Conservation (phyloP, 2,113 vertebrate species). For the Oriolus oriolus region DNA sequence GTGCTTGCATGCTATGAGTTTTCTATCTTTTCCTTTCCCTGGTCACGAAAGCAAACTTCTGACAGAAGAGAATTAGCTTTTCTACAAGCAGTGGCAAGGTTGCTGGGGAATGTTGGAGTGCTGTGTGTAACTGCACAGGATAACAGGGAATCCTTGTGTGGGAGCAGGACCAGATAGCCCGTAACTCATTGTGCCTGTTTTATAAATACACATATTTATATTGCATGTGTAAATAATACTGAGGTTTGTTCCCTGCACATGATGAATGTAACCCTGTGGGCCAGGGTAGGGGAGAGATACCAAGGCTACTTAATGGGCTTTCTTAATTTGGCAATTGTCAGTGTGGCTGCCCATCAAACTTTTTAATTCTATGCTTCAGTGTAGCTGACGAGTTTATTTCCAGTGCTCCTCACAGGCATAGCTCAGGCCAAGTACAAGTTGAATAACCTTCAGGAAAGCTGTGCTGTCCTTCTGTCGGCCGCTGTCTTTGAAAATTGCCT, state of each 20-base stretch:
- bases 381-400: conserved; percentile 51
- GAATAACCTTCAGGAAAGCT: conserved; percentile 99
- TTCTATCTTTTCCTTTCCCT: background rate
- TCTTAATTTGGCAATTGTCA: conserved; percentile 21
- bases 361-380: background rate
- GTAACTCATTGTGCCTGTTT: background rate
- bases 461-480: conserved; percentile 90
- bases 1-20: background rate
- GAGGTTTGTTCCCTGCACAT: background rate
- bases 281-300: background rate
- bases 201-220: background rate
- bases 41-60: background rate
- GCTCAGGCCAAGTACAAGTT: conserved; percentile 90
- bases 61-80: background rate
- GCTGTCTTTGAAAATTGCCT: conserved; percentile 99
- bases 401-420: conserved; percentile 45
- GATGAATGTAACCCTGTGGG: background rate
- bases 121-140: background rate
- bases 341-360: background rate
- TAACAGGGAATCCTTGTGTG: background rate
- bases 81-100: background rate
- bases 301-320: background rate
- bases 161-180: background rate
- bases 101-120: accelerated
- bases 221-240: background rate